Evolutionary conservation across 2,888 invertebrate genomes (phyloP).

Genomic region (Siphlonurus alternatus): DNA sequence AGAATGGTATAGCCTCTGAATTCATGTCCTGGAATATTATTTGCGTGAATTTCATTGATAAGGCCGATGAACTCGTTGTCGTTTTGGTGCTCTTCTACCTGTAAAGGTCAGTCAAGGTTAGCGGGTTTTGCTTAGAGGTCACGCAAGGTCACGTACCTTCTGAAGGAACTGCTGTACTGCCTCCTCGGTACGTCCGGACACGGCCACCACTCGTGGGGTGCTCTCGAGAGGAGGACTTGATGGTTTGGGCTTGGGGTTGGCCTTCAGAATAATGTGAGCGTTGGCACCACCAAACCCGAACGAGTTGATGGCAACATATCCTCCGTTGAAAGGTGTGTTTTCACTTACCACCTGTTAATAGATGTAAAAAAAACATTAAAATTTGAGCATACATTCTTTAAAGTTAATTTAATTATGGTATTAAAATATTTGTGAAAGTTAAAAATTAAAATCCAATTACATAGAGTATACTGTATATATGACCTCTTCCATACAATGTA

Average conservation of each 20-base stretch:
- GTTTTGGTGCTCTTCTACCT: constrained; percentile 30
- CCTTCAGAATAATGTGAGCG: constrained; percentile 75
- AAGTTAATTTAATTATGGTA: background rate
- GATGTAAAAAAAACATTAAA: constrained; percentile 2
- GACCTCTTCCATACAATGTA: too few species aligned
- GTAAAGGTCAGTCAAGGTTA: constrained; percentile 8
- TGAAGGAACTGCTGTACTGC: constrained; percentile 50
- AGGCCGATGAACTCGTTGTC: constrained; percentile 63
- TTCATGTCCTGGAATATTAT: constrained; percentile 54
- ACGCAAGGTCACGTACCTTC: constrained; percentile 26
- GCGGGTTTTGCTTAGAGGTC: background rate
- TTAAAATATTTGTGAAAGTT: background rate
- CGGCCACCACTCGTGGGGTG: constrained; percentile 50
- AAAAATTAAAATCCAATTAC: constrained; percentile 1
- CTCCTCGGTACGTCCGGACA: constrained; percentile 73
- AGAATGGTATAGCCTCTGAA: constrained; percentile 69
- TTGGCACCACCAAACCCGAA: constrained; percentile 98
- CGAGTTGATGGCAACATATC: constrained; percentile 85
- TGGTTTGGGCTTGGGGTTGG: constrained; percentile 52
- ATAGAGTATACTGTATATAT: background rate
- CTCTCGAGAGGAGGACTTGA: constrained; percentile 32
- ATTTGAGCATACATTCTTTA: background rate
- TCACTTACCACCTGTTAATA: constrained; percentile 53
- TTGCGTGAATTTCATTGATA: constrained; percentile 53
- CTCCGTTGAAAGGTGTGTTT: constrained; percentile 73